A percentile compares a stretch with the other conserved stretches of the same genome.
phyloP scores from a whole-genome alignment of 2,888 invertebrate species.

The Oligia strigilis region DNA sequence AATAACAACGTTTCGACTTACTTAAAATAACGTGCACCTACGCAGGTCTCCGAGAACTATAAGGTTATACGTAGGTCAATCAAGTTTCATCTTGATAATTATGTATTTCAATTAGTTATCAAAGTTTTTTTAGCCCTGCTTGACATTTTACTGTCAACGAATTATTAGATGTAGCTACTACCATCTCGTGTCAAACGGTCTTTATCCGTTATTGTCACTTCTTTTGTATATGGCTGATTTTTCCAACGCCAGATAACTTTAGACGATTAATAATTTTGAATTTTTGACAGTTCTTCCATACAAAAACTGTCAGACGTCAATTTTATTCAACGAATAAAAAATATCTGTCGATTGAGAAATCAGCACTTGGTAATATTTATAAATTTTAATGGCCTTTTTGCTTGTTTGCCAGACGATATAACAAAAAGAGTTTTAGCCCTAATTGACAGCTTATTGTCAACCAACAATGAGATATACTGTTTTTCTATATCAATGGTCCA shows the following conservation, averaged over 20 bases:
- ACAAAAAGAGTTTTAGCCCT: not conserved
- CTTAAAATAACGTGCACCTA: not conserved
- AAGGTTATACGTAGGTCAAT: not conserved
- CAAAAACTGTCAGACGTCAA: too few relatives aligned
- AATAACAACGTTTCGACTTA: not conserved
- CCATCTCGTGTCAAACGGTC: not conserved
- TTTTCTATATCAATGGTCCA: too few relatives aligned
- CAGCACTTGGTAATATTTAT: too few relatives aligned
- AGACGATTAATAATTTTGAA: too few relatives aligned
- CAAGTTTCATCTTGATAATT: not conserved
- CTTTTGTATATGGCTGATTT: not conserved
- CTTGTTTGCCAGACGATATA: not conserved
- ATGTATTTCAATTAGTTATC: not conserved
- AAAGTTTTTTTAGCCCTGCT: not conserved
- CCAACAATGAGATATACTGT: not conserved
- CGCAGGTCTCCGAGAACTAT: not conserved
- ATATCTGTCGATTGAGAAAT: too few relatives aligned
- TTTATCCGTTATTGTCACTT: not conserved
- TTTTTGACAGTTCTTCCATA: too few relatives aligned
- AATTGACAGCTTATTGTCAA: not conserved
- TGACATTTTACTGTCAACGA: not conserved
- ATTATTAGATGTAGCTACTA: not conserved
- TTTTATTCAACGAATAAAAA: too few relatives aligned
- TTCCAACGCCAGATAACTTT: too few relatives aligned
- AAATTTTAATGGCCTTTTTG: too few relatives aligned